phyloP scores from a whole-genome alignment of 2,797 vertebrate species.

The Leptatherina wallacei region DNA sequence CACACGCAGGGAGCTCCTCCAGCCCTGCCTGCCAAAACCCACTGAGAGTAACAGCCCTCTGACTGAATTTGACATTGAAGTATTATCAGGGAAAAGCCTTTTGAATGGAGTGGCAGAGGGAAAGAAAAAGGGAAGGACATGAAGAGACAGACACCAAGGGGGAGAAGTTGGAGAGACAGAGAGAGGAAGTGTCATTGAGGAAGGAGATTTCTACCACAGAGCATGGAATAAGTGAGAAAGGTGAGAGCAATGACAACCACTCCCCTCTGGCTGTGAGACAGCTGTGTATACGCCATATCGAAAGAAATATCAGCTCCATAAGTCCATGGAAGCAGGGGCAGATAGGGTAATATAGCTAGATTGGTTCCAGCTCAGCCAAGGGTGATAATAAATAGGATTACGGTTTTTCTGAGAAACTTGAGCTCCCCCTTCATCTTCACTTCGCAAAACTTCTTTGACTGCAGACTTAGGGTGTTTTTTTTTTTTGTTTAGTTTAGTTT shows the following conservation, averaged over 20 bases:
- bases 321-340: constrained; percentile 38
- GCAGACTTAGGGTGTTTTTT: not conserved
- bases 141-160: constrained; percentile 32
- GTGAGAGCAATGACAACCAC: constrained; percentile 75
- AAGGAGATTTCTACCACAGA: constrained; percentile 55
- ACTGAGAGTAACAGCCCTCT: constrained; percentile 56
- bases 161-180: constrained; percentile 37
- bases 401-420: constrained; percentile 33
- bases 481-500: constrained; percentile 1
- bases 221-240: constrained; percentile 67
- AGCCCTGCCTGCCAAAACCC: constrained; percentile 47
- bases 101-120: constrained; percentile 36
- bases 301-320: constrained; percentile 57
- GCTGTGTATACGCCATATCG: constrained; percentile 37
- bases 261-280: constrained; percentile 44
- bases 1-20: constrained; percentile 46
- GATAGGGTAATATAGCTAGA: constrained; percentile 54
- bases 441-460: constrained; percentile 9
- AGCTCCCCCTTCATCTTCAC: constrained; percentile 19
- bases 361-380: constrained; percentile 60
- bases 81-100: constrained; percentile 60
- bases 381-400: constrained; percentile 67
- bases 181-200: constrained; percentile 36
- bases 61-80: constrained; percentile 71
- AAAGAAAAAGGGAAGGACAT: constrained; percentile 41